Percentiles rank a stretch among this genome's conserved stretches.
Conservation (phyloP, 92 coral and sea anemone genomes). For the Epizoanthus ramosus region DNA sequence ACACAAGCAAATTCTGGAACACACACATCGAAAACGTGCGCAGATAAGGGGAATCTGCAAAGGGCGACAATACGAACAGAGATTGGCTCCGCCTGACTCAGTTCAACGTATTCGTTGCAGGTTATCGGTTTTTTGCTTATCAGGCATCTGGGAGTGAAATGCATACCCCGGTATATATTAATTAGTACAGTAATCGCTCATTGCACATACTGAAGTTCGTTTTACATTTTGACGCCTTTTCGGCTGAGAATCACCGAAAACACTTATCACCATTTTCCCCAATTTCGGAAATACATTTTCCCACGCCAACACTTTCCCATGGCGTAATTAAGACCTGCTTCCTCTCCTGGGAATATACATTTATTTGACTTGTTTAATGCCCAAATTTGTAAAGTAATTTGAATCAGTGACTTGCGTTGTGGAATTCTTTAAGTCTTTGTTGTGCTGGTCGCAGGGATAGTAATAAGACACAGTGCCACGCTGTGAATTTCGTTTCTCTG, state of each 20-base stretch:
- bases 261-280: slow-evolving; percentile 36
- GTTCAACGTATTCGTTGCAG: slow-evolving; percentile 16
- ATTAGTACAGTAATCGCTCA: slow-evolving; percentile 39
- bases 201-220: slow-evolving; percentile 35
- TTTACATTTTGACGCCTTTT: slow-evolving; percentile 39
- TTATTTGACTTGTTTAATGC: neutral
- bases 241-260: slow-evolving; percentile 41
- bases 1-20: slow-evolving; percentile 33
- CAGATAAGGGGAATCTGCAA: slow-evolving; percentile 29
- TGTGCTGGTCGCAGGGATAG: neutral
- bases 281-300: slow-evolving; percentile 37
- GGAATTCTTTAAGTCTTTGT: neutral
- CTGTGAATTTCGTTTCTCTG: neutral
- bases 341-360: slow-evolving; percentile 1
- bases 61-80: neutral
- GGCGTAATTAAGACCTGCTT: slow-evolving; percentile 9
- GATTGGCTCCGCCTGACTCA: neutral
- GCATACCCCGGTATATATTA: slow-evolving; percentile 24
- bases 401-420: neutral
- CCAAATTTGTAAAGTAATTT: neutral
- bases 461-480: neutral
- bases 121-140: slow-evolving; percentile 9
- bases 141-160: slow-evolving; percentile 1
- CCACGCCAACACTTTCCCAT: slow-evolving; percentile 30
- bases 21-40: slow-evolving; percentile 31